Evolutionary conservation across 2,113 vertebrate genomes (phyloP), one percentile per base, ranked within the genome.

Genomic region (Ptyas mucosa): DNA sequence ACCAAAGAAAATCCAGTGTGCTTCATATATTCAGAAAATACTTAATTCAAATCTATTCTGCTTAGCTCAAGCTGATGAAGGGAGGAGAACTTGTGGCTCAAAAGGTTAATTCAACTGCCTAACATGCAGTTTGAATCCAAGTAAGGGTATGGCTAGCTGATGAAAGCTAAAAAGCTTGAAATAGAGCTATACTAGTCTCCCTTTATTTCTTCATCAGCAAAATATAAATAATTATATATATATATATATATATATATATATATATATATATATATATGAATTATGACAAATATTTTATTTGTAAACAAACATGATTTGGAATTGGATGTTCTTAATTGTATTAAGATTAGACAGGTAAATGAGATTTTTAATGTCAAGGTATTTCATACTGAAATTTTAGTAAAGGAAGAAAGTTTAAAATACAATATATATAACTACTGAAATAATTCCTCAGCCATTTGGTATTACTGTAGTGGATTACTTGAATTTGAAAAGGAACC

Each of bases 401-500:
- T 24, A 18, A 86, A 85, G 54, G 46, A 43, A n/a, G 53, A 89
- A 0, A 24, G 52, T 85, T 89, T 0, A 89, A 94, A 75, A 11
- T 69, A 69, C 29, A 69, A 5, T 69, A 7, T 29, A 2, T 21
- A 5, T 26, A 15, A 12, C 7, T 69, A 15, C 5, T 52, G 49
- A 43, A 87, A 58, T 87, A 90, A 87, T 15, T 46, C 29, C 49
- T 10, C 57, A 49, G 49, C 14, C 69, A 3, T 58, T 51, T 87
- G 64, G 57, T 91, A 95, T 51, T 94, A 0, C 20, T 94, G 46
- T 58, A 46, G 51, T 53, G 23, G 29, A 51, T 89, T 91, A 81
- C 23, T 93, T 95, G n/a, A 87, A 89, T 55, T 52, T 87, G 93
- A 53, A 91, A 94, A 94, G 88, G 93, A 95, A 95, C 49, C 85